phyloP scores from a whole-genome alignment of 1,140 invertebrate genomes.

The Hermatobates lingyangjiaoensis region DNA sequence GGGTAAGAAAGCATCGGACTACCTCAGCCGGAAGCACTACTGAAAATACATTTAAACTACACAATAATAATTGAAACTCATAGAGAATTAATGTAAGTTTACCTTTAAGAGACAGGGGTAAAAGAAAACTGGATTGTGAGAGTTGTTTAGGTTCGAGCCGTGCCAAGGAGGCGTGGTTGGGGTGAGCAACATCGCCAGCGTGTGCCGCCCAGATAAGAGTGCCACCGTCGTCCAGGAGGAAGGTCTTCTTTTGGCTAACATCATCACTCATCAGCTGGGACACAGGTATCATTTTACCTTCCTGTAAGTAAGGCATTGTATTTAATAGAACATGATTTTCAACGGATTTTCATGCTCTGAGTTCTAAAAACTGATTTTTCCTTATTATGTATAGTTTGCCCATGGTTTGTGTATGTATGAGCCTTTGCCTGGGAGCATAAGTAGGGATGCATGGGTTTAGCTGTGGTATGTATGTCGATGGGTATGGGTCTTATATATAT shows the following conservation, averaged over 20 bases:
- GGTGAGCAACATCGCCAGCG: conserved; percentile 40
- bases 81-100: conserved; percentile 41
- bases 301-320: background rate
- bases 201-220: conserved; percentile 37
- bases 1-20: too few relatives aligned
- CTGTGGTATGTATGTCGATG: too few relatives aligned
- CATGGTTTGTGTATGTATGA: too few relatives aligned
- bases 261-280: conserved; percentile 50
- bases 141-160: conserved; percentile 1
- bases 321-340: background rate
- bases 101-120: conserved; percentile 31
- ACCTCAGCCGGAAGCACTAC: too few relatives aligned
- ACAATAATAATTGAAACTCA: too few relatives aligned
- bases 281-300: conserved; percentile 34
- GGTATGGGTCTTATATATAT: too few relatives aligned
- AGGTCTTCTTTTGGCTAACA: conserved; percentile 41
- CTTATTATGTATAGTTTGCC: too few relatives aligned
- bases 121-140: too few relatives aligned
- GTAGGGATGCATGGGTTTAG: too few relatives aligned
- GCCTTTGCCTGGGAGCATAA: too few relatives aligned
- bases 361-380: too few relatives aligned
- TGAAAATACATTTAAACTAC: too few relatives aligned
- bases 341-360: background rate
- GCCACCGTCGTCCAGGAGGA: conserved; percentile 49
- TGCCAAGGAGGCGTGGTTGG: conserved; percentile 35